A percentile compares a stretch with the other conserved stretches of the same genome.
These are phyloP conservation scores for Ypsolopha sequella DNA, from an alignment of 2,888 invertebrate genomes.

Conservation along the genomic window DNA sequence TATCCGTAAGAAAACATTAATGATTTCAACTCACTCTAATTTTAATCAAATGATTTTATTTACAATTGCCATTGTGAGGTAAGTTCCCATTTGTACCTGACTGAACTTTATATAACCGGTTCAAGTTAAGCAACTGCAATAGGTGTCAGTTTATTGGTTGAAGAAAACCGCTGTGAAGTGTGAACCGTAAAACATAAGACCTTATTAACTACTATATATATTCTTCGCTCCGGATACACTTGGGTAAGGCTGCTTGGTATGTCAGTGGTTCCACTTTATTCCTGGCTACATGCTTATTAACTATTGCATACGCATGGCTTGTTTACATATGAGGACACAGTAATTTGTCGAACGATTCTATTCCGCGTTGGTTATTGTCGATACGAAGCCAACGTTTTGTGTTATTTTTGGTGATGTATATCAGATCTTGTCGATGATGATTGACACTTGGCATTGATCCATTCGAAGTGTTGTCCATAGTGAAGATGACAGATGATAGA, in stretches of 20 bases:
- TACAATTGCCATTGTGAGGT: too few species aligned
- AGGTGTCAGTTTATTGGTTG: too few species aligned
- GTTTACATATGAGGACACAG: not conserved
- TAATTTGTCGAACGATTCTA: slow-evolving; percentile 7
- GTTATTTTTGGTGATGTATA: slow-evolving; percentile 21
- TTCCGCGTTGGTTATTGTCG: slow-evolving; percentile 7
- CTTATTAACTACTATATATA: not conserved
- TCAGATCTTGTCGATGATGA: slow-evolving; percentile 23
- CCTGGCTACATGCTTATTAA: not conserved
- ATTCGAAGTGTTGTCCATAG: not conserved
- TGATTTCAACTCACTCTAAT: too few species aligned
- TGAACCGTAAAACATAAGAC: too few species aligned
- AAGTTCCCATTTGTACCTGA: too few species aligned
- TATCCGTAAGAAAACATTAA: too few species aligned
- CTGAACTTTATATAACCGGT: too few species aligned
- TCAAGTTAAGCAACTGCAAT: too few species aligned
- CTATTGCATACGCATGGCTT: not conserved
- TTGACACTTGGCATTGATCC: slow-evolving; percentile 22
- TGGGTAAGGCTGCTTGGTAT: not conserved
- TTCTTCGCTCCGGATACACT: not conserved
- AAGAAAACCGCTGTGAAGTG: too few species aligned
- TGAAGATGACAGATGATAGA: slow-evolving; percentile 1
- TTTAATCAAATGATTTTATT: too few species aligned
- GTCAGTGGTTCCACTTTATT: not conserved
- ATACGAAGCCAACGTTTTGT: slow-evolving; percentile 23